Conservation (phyloP, 2,888 invertebrate species). For the Ctenicera cuprea region DNA sequence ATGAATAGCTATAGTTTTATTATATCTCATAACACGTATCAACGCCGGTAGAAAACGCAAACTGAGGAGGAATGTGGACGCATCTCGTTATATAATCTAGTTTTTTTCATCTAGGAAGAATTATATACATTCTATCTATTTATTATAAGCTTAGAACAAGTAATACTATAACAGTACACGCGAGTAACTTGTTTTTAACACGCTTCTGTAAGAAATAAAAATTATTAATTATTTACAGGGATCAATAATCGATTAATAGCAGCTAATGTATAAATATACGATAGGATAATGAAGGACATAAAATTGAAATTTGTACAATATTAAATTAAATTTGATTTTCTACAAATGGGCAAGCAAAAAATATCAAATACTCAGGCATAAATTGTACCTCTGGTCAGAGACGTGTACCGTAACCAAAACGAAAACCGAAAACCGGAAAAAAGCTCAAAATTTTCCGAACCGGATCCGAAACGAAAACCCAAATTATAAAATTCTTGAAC, state of each 20-base stretch:
- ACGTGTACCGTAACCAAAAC: too few relatives aligned
- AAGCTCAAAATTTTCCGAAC: too few relatives aligned
- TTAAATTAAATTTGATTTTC: too few relatives aligned
- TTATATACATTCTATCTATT: slow-evolving; percentile 15
- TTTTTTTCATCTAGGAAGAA: slow-evolving; percentile 27
- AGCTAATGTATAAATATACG: neutral
- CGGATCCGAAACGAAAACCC: too few relatives aligned
- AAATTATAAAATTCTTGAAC: too few relatives aligned
- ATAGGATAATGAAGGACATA: too few relatives aligned
- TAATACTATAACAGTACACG: slow-evolving; percentile 41
- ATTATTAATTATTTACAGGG: slow-evolving; percentile 23
- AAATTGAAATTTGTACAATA: too few relatives aligned
- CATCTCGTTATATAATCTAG: slow-evolving; percentile 35
- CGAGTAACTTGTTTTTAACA: slow-evolving; percentile 37
- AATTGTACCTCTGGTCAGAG: too few relatives aligned
- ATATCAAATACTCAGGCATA: too few relatives aligned
- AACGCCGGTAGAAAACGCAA: neutral
- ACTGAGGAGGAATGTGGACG: slow-evolving; percentile 16
- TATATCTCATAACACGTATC: neutral
- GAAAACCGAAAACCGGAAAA: too few relatives aligned
- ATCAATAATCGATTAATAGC: slow-evolving; percentile 34
- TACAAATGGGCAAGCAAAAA: too few relatives aligned
- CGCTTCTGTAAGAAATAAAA: slow-evolving; percentile 30
- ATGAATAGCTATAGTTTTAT: slow-evolving; percentile 1
- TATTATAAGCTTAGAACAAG: slow-evolving; percentile 13